phyloP scores from a whole-genome alignment of 2,797 vertebrate species.

The Valencia hispanica region DNA sequence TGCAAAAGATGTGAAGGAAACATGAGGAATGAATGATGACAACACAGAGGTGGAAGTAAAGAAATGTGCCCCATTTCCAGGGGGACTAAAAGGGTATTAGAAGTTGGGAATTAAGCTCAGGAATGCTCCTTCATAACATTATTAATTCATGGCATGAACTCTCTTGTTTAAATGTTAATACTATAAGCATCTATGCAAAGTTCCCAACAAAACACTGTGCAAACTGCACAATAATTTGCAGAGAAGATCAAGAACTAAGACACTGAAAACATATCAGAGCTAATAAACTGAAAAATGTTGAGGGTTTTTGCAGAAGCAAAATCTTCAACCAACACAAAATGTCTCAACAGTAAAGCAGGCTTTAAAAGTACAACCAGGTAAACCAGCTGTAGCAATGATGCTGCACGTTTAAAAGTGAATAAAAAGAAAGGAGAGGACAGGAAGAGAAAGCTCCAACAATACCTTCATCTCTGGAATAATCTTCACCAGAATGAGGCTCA shows the following conservation, averaged over 20 bases:
- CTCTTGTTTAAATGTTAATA: slow-evolving; percentile 28
- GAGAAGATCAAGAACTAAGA: slow-evolving; percentile 15
- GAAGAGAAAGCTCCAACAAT: slow-evolving; percentile 47
- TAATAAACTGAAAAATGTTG: slow-evolving; percentile 9
- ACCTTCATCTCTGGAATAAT: slow-evolving; percentile 99
- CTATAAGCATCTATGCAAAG: slow-evolving; percentile 10
- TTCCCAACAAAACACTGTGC: slow-evolving; percentile 14
- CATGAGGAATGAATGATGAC: slow-evolving; percentile 8
- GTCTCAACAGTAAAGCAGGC: slow-evolving; percentile 7
- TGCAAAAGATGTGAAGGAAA: slow-evolving; percentile 3
- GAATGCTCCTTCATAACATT: slow-evolving; percentile 55
- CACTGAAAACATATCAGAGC: neutral
- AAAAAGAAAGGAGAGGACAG: slow-evolving; percentile 13
- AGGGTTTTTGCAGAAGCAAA: slow-evolving; percentile 39
- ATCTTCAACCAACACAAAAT: slow-evolving; percentile 2
- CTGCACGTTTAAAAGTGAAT: slow-evolving; percentile 2
- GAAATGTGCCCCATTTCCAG: slow-evolving; percentile 64
- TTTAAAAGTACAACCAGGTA: slow-evolving; percentile 11
- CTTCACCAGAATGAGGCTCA: slow-evolving; percentile 97
- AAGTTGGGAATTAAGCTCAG: slow-evolving; percentile 77
- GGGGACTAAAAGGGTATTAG: slow-evolving; percentile 15
- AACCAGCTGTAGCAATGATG: neutral
- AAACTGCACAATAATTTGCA: slow-evolving; percentile 15
- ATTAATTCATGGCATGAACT: slow-evolving; percentile 41
- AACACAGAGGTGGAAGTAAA: slow-evolving; percentile 25